Conservation (phyloP, 2,797 vertebrate species). For the Liparis tanakae region DNA sequence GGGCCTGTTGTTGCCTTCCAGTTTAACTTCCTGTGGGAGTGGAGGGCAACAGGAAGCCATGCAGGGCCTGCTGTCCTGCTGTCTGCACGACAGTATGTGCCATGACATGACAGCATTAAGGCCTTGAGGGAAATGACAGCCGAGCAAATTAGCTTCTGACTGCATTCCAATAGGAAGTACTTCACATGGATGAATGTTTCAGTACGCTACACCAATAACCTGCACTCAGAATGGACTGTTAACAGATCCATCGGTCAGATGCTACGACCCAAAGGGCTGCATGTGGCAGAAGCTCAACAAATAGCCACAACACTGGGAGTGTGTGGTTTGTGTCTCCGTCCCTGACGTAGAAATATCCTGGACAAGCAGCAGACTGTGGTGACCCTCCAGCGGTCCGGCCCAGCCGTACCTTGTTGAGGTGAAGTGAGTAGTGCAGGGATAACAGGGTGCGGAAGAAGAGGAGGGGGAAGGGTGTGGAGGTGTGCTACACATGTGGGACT, state of each 20-base stretch:
- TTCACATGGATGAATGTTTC: conserved; percentile 1
- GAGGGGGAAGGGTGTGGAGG: conserved; percentile 7
- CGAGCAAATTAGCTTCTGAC: conserved; percentile 84
- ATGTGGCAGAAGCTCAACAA: conserved; percentile 84
- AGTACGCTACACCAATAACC: conserved; percentile 28
- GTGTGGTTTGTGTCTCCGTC: conserved; percentile 81
- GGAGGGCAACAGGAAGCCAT: conserved; percentile 79
- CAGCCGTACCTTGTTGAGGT: conserved; percentile 73
- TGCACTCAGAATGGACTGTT: conserved; percentile 48
- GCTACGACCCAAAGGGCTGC: conserved; percentile 30
- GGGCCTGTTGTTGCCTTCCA: conserved; percentile 76
- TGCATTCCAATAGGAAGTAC: conserved; percentile 45
- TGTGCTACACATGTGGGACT: conserved; percentile 66
- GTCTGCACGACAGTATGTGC: conserved; percentile 67
- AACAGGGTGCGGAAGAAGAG: conserved; percentile 37
- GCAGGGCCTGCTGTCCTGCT: conserved; percentile 75
- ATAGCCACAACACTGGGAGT: conserved; percentile 80
- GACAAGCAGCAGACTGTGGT: conserved; percentile 82
- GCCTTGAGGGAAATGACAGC: conserved; percentile 81
- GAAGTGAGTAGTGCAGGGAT: conserved; percentile 73
- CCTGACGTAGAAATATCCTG: conserved; percentile 84
- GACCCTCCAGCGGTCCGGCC: conserved; percentile 76
- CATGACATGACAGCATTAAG: conserved; percentile 80
- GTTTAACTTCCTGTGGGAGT: conserved; percentile 73
- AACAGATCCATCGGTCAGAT: conserved; percentile 37